phyloP scores from a whole-genome alignment of 2,888 invertebrate species.

The Nudaria mundana region DNA sequence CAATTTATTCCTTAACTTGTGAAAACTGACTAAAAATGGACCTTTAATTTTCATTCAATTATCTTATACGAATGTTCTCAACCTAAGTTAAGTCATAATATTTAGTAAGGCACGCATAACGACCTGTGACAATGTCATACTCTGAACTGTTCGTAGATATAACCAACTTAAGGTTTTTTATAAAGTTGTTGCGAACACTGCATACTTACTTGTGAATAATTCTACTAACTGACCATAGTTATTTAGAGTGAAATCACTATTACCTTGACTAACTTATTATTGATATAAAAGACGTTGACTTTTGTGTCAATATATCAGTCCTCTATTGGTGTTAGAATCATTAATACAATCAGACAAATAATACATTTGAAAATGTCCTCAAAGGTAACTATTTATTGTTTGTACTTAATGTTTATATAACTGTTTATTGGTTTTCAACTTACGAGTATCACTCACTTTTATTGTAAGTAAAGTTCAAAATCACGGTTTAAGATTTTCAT shows the following conservation, averaged over 20 bases:
- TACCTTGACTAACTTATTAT: slow-evolving; percentile 66
- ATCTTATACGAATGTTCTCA: no score
- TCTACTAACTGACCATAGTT: slow-evolving; percentile 36
- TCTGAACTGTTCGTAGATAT: slow-evolving; percentile 37
- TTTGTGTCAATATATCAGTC: slow-evolving; percentile 60
- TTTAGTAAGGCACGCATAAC: slow-evolving; percentile 35
- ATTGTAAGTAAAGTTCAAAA: no score
- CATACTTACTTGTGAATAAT: slow-evolving; percentile 48
- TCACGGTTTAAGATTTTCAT: no score
- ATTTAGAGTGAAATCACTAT: slow-evolving; percentile 68
- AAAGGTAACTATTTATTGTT: slow-evolving; percentile 47
- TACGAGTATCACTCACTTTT: no score
- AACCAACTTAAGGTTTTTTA: slow-evolving; percentile 43
- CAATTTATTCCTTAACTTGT: no score
- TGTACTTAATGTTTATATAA: no score
- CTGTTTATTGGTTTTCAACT: no score
- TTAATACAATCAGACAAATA: slow-evolving; percentile 39
- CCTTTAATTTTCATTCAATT: no score
- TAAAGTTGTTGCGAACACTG: slow-evolving; percentile 55
- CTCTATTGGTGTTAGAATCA: slow-evolving; percentile 41
- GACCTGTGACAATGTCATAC: slow-evolving; percentile 51
- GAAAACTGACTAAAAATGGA: no score
- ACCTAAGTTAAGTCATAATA: no score
- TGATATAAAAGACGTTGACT: slow-evolving; percentile 68
- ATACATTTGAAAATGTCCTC: slow-evolving; percentile 53